phyloP scores from a whole-genome alignment of 92 coral and sea anemone species.

The Scolanthus callimorphus region DNA sequence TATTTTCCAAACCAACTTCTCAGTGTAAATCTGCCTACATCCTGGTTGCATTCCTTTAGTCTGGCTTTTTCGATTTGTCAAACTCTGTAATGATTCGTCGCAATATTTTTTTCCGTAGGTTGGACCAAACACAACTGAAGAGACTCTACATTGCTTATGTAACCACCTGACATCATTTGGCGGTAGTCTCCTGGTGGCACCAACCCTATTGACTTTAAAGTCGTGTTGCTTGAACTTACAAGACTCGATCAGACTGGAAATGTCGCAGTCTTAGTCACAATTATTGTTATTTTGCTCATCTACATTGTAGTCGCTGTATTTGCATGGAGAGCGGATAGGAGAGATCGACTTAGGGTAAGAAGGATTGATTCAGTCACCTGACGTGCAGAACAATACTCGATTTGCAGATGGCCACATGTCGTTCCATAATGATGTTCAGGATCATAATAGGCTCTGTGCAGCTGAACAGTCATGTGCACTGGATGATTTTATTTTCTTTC shows the following conservation, averaged over 20 bases:
- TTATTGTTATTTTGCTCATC: conserved; percentile 39
- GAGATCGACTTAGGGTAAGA: conserved; percentile 56
- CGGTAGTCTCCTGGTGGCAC: conserved; percentile 70
- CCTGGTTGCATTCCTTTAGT: too few relatives aligned
- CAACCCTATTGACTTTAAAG: conserved; percentile 72
- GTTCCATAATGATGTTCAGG: too few relatives aligned
- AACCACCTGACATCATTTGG: conserved; percentile 88
- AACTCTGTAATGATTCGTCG: neutral
- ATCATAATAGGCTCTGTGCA: too few relatives aligned
- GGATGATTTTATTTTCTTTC: too few relatives aligned
- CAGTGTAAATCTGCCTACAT: too few relatives aligned
- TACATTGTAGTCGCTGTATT: conserved; percentile 57
- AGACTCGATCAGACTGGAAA: conserved; percentile 68
- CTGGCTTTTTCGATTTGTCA: neutral
- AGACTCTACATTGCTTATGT: conserved; percentile 65
- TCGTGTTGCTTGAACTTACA: conserved; percentile 46
- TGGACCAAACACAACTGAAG: conserved; percentile 34
- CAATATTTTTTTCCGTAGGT: conserved; percentile 53
- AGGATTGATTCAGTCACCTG: too few relatives aligned
- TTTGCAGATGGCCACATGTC: too few relatives aligned
- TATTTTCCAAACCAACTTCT: too few relatives aligned
- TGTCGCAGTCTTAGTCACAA: conserved; percentile 58
- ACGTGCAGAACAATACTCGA: too few relatives aligned
- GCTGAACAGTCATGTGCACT: too few relatives aligned
- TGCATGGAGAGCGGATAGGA: conserved; percentile 66